A percentile compares a stretch with the other conserved stretches of the same genome.
Evolutionary conservation across 2,113 vertebrate species (phyloP).

Genomic region (Chrysochloris asiatica): DNA sequence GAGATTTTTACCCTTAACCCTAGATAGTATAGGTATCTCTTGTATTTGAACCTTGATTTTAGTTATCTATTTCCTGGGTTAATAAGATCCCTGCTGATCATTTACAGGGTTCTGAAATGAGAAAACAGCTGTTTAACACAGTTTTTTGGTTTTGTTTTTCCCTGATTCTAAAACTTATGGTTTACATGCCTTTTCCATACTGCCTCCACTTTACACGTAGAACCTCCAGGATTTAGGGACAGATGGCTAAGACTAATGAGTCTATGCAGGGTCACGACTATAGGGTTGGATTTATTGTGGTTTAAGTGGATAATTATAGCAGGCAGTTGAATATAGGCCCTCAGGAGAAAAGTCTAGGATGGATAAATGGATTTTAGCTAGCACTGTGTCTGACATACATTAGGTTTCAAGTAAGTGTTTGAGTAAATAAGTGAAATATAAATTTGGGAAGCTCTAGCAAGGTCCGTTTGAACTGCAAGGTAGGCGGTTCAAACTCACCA

Average conservation of each 20-base stretch:
- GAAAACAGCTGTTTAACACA: conserved; percentile 1
- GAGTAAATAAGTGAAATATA: conserved; percentile 39
- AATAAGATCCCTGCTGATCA: conserved; percentile 11
- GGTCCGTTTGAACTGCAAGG: no score
- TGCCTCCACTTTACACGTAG: not conserved
- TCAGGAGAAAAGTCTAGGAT: not conserved
- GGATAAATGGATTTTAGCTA: not conserved
- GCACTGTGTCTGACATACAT: not conserved
- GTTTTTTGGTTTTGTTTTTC: no score
- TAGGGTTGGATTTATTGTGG: conserved; percentile 1
- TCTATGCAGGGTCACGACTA: not conserved
- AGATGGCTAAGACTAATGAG: conserved; percentile 11
- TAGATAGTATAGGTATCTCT: not conserved
- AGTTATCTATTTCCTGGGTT: not conserved
- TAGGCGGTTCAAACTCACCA: no score
- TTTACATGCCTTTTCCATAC: not conserved
- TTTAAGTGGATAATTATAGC: not conserved
- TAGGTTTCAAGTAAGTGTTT: not conserved
- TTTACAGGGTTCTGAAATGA: conserved; percentile 21
- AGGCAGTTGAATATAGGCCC: not conserved
- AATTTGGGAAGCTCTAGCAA: not conserved
- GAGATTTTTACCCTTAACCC: not conserved
- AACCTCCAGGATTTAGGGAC: conserved; percentile 3
- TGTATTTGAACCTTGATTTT: conserved; percentile 9
- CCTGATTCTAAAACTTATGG: not conserved